phyloP scores from a whole-genome alignment of 2,888 invertebrate species.

The Acanthoscelides obtectus region DNA sequence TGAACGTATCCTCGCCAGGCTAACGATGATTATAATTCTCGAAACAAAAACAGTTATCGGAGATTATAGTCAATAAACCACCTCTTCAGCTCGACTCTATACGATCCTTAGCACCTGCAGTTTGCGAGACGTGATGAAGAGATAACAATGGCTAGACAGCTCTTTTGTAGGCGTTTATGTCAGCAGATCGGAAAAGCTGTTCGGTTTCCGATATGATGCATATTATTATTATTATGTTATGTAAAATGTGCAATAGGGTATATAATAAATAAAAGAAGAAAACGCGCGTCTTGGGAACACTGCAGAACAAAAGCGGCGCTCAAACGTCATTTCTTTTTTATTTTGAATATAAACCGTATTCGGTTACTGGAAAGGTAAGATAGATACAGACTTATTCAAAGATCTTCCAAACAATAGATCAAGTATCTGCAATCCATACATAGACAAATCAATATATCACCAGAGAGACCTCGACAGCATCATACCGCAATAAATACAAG shows the following conservation, averaged over 20 bases:
- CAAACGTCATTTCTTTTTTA: too few species aligned
- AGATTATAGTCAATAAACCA: conserved; percentile 5
- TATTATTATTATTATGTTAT: too few species aligned
- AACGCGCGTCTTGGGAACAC: too few species aligned
- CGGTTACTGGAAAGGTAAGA: too few species aligned
- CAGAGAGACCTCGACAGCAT: not conserved
- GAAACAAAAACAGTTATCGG: not conserved
- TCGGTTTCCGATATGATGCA: conserved; percentile 19
- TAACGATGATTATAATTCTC: not conserved
- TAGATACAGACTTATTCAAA: too few species aligned
- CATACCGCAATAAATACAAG: not conserved
- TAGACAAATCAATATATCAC: not conserved
- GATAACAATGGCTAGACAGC: conserved; percentile 12
- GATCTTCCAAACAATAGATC: not conserved
- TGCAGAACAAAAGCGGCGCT: too few species aligned
- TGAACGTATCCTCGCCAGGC: not conserved
- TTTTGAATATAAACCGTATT: too few species aligned
- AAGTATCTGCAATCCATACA: not conserved
- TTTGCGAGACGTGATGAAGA: conserved; percentile 9
- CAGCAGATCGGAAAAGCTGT: not conserved
- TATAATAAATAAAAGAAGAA: too few species aligned
- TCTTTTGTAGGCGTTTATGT: conserved; percentile 13
- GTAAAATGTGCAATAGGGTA: too few species aligned
- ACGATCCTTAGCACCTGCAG: conserved; percentile 8
- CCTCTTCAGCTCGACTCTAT: conserved; percentile 4